phyloP scores from a whole-genome alignment of 2,797 vertebrate species.

The Galago senegalensis region DNA sequence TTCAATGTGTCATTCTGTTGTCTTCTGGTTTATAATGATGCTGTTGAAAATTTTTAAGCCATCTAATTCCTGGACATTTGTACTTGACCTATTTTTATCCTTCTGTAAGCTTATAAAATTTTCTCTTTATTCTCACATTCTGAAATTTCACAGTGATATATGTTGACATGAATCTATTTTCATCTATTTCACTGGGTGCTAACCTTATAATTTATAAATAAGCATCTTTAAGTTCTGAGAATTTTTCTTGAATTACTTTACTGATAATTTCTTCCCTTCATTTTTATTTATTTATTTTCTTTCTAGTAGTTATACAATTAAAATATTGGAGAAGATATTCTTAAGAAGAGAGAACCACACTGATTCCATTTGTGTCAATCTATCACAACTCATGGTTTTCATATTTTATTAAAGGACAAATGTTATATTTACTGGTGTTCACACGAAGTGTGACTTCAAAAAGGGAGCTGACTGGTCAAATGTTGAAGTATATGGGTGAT shows the following conservation, averaged over 20 bases:
- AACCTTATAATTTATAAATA: conserved; percentile 11
- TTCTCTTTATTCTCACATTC: conserved; percentile 1
- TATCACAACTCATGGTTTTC: not conserved
- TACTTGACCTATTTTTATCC: not conserved
- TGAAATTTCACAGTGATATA: conserved; percentile 1
- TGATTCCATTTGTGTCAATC: not conserved
- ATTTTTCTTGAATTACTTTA: not conserved
- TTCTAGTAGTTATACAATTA: not conserved
- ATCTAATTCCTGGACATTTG: not conserved
- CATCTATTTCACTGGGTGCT: not conserved
- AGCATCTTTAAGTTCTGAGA: not conserved
- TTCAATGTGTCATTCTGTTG: not conserved
- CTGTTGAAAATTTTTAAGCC: conserved; percentile 10
- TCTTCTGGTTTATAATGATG: not conserved
- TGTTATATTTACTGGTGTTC: not conserved
- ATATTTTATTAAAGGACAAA: not conserved
- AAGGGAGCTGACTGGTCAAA: not conserved
- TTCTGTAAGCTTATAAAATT: not conserved
- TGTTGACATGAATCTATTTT: not conserved
- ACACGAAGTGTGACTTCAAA: not conserved
- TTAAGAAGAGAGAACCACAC: not conserved
- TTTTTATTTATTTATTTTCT: conserved; percentile 11
- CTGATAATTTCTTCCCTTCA: not conserved
- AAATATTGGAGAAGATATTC: conserved; percentile 8
- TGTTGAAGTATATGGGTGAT: not conserved